These are phyloP conservation scores for Allolobophora icterica DNA, from an alignment of 2,888 invertebrate species.

Conservation along the genomic window DNA sequence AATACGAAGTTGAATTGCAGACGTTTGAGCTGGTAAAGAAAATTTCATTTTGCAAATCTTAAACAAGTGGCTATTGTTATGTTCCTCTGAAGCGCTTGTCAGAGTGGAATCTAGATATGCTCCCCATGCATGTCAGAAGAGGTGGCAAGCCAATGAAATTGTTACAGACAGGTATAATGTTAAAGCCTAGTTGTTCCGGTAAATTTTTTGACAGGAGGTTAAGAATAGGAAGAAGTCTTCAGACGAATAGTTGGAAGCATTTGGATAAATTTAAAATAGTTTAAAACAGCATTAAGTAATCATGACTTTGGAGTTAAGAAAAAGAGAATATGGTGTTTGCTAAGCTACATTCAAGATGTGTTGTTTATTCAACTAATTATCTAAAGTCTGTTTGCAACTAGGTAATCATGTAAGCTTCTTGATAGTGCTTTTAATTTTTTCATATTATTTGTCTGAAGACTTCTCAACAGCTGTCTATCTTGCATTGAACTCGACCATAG, in stretches of 20 bases:
- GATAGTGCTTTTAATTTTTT: too few relatives aligned
- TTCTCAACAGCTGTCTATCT: background rate
- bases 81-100: too few relatives aligned
- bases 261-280: background rate
- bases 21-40: slow-evolving; percentile 80
- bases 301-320: background rate
- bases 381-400: too few relatives aligned
- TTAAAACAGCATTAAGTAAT: background rate
- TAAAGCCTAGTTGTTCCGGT: background rate
- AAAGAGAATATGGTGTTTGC: background rate
- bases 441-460: too few relatives aligned
- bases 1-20: slow-evolving; percentile 80
- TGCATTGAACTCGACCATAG: background rate
- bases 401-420: too few relatives aligned
- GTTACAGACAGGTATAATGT: too few relatives aligned
- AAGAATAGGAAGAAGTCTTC: too few relatives aligned
- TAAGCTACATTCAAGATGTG: too few relatives aligned
- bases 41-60: background rate
- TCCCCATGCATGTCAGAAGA: background rate
- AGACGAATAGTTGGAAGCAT: background rate
- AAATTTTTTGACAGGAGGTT: background rate
- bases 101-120: background rate
- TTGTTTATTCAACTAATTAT: too few relatives aligned
- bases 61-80: background rate
- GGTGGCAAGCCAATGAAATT: too few relatives aligned